These are phyloP conservation scores for Hyles lineata DNA, from an alignment of 2,888 invertebrate genomes.

Conservation along the genomic window DNA sequence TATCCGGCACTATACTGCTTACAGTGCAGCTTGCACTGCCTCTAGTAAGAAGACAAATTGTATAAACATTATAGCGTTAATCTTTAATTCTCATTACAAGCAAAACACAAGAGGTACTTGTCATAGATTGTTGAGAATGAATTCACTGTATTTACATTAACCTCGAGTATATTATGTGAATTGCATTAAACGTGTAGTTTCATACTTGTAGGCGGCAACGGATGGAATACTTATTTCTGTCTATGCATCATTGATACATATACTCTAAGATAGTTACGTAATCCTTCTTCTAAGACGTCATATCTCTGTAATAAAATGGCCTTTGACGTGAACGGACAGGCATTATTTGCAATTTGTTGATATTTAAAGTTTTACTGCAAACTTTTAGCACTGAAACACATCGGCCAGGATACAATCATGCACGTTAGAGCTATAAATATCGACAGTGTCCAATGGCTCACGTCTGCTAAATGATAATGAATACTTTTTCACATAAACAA, in stretches of 20 bases:
- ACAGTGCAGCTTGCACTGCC: too few relatives aligned
- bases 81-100: too few relatives aligned
- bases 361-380: conserved; percentile 27
- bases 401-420: conserved; percentile 30
- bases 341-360: conserved; percentile 34
- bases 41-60: too few relatives aligned
- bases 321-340: conserved; percentile 31
- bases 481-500: background rate
- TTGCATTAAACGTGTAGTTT: conserved; percentile 4
- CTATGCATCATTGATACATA: conserved; percentile 27
- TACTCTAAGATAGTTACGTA: conserved; percentile 28
- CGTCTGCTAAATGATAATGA: background rate
- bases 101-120: too few relatives aligned
- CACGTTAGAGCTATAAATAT: conserved; percentile 34
- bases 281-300: conserved; percentile 27
- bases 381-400: conserved; percentile 32
- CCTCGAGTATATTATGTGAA: conserved; percentile 4
- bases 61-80: too few relatives aligned
- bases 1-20: too few relatives aligned
- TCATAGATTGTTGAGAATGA: background rate
- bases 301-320: conserved; percentile 30
- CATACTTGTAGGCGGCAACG: background rate
- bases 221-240: conserved; percentile 22
- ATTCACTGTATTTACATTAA: background rate
- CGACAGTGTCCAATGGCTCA: conserved; percentile 31